These are phyloP conservation scores for Oreochromis aureus DNA, from an alignment of 2,113 vertebrate genomes.

Conservation along the genomic window DNA sequence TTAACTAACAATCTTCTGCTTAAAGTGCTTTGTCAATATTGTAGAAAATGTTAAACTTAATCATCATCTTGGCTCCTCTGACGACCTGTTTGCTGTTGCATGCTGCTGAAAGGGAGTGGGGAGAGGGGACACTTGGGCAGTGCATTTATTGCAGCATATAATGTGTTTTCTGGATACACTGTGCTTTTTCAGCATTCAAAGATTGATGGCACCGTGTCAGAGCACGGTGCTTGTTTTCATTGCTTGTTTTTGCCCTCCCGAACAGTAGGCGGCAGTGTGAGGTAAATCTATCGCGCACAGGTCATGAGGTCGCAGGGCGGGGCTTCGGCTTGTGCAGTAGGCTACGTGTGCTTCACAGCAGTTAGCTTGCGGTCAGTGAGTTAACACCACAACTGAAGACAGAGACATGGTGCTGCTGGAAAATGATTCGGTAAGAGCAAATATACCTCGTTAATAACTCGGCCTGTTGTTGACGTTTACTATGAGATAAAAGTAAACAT, in stretches of 20 bases:
- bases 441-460: accelerated
- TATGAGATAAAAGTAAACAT: accelerated
- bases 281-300: accelerated
- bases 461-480: accelerated
- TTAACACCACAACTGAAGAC: not conserved
- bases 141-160: too few species aligned
- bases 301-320: conserved; percentile 11
- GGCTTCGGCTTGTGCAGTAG: conserved; percentile 17
- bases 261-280: not conserved
- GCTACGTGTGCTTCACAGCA: conserved; percentile 69
- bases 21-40: too few species aligned
- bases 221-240: too few species aligned
- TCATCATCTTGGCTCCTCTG: too few species aligned
- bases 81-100: too few species aligned
- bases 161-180: too few species aligned
- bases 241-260: not conserved
- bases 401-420: conserved; percentile 74
- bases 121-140: too few species aligned
- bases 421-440: conserved; percentile 73
- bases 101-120: too few species aligned
- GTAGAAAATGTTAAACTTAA: too few species aligned
- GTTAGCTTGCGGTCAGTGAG: conserved; percentile 8
- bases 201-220: too few species aligned
- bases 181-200: too few species aligned
- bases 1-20: too few species aligned